A percentile compares a stretch with the other conserved stretches of the same genome.
These are phyloP conservation scores for Melanargia galathea DNA, from an alignment of 2,888 invertebrate genomes.

Conservation along the genomic window DNA sequence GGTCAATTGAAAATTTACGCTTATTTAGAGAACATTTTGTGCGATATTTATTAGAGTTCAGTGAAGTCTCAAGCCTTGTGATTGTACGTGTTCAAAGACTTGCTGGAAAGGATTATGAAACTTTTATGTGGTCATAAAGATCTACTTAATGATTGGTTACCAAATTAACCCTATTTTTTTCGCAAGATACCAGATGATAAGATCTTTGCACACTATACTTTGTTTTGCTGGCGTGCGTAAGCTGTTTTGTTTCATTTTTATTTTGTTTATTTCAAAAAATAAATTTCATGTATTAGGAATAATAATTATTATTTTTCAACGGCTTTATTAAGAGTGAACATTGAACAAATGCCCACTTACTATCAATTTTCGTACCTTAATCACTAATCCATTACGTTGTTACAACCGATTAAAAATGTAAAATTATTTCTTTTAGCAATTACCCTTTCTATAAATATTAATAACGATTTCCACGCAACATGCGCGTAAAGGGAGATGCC, in stretches of 20 bases:
- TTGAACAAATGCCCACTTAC: not conserved
- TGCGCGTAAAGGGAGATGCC: constrained; percentile 11
- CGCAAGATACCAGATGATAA: not conserved
- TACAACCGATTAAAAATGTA: not conserved
- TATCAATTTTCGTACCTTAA: not conserved
- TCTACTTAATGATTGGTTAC: not conserved
- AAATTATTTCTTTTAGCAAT: constrained; percentile 1
- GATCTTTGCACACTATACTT: not conserved
- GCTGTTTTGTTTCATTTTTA: not conserved
- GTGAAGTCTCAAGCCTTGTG: not conserved
- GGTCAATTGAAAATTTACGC: not conserved
- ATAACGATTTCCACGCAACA: constrained; percentile 13
- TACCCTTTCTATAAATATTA: constrained; percentile 15
- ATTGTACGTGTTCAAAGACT: not conserved
- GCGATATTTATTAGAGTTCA: not conserved
- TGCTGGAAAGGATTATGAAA: not conserved
- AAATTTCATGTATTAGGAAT: not conserved
- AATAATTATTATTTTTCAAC: no score
- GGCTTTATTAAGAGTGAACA: not conserved
- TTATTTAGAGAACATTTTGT: not conserved
- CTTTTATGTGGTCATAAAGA: not conserved
- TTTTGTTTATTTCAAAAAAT: not conserved
- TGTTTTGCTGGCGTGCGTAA: not conserved
- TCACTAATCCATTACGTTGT: not conserved
- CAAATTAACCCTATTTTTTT: not conserved